These are phyloP conservation scores for Apocheima hispidaria DNA, from an alignment of 2,888 invertebrate species.

Conservation along the genomic window DNA sequence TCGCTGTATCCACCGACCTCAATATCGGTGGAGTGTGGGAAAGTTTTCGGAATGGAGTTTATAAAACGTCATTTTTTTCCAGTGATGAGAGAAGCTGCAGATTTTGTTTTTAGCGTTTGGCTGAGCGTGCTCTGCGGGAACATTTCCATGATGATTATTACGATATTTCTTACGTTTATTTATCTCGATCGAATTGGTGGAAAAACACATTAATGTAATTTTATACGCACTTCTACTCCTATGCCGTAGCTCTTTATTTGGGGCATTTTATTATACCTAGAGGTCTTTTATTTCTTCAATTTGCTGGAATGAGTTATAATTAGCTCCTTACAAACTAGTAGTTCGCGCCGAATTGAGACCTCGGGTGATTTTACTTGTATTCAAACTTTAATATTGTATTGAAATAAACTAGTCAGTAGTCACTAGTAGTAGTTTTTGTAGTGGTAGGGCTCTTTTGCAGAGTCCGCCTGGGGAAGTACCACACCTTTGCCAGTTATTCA, in stretches of 20 bases:
- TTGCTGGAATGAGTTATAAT: neutral
- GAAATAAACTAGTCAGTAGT: too few species aligned
- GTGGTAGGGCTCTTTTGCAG: too few species aligned
- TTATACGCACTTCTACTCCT: neutral
- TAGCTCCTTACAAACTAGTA: too few species aligned
- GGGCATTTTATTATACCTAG: slow-evolving; percentile 6
- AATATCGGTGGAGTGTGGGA: neutral
- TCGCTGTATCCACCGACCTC: neutral
- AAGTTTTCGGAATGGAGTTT: slow-evolving; percentile 5
- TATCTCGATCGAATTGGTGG: neutral
- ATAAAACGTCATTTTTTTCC: neutral
- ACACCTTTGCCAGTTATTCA: too few species aligned
- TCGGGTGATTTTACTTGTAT: too few species aligned
- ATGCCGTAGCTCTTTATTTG: slow-evolving; percentile 4
- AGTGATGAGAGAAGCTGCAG: neutral
- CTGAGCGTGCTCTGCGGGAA: too few species aligned
- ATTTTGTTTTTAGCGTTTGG: neutral
- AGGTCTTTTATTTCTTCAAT: slow-evolving; percentile 7
- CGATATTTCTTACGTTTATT: too few species aligned
- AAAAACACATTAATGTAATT: neutral
- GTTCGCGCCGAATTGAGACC: too few species aligned
- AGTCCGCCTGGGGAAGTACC: too few species aligned
- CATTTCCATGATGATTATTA: too few species aligned
- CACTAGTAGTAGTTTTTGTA: too few species aligned
- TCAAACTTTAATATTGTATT: too few species aligned